Evolutionary conservation across 2,888 invertebrate species (phyloP), one percentile per base, ranked within the genome.

Genomic region (Antheraea yamamai): DNA sequence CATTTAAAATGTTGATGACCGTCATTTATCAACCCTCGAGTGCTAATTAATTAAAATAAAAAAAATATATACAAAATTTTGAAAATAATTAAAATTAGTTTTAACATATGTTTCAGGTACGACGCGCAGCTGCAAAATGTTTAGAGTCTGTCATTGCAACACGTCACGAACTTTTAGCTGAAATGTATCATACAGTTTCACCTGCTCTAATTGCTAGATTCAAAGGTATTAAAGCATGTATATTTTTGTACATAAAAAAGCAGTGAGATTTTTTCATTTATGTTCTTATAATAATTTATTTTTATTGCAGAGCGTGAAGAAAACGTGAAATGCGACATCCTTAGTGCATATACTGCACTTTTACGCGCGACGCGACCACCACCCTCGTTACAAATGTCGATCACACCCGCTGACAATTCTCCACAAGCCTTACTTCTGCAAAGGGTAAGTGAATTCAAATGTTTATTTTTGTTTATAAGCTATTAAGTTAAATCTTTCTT

Each of bases 271-370:
- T 66, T 16, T 66, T 66, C 14, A 66, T 16, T 16, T 30, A 30
- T 30, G 30, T 30, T 4, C 14, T 16, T 66, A 26, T 30, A 30
- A 16, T 66, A 4, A 16, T 61, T 61, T 23, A 16, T 20, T 66
- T 66, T 30, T 16, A 10, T 30, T 30, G 14, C 88, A 97, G 99
- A 99, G 91, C 96, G 99, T 58, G 99, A 99, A 92, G 99, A 99
- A 93, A 99, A 99, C 90, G 99, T 99, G 0, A 99, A 99, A 88
- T 98, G 98, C 47, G 99, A 99, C 88, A 98, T 99, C 79, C 98
- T 99, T 88, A 98, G 98, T 86, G 99, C 99, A 0, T 99, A 99
- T 89, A 97, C 99, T 76, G 98, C 99, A 0, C 92, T 99, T 64
- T 90, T 99, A 79, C 96, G 97, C 78, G 99, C 99, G 87, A 99